Conservation (phyloP, 2,888 invertebrate genomes). For the Apocheima hispidaria region DNA sequence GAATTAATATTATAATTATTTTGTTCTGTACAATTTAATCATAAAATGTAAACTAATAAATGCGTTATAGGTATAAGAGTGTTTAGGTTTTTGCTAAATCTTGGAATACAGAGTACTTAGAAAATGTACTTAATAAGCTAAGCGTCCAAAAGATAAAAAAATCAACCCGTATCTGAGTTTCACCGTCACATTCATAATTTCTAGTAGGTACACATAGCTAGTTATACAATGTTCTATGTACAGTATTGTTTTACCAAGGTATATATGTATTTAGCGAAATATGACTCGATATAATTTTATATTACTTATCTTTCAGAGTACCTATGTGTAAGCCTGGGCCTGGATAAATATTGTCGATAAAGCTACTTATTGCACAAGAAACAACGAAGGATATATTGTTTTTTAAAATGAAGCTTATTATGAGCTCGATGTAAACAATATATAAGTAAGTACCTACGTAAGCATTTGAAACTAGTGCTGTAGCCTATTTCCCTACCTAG, state of each 20-base stretch:
- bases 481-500: no score
- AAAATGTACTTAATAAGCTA: background rate
- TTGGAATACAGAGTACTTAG: slow-evolving; percentile 16
- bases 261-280: background rate
- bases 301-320: no score
- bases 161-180: slow-evolving; percentile 54
- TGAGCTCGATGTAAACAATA: no score
- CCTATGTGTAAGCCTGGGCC: no score
- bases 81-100: slow-evolving; percentile 28
- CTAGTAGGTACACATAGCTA: slow-evolving; percentile 7
- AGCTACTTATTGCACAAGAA: no score
- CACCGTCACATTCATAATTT: background rate
- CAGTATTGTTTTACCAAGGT: background rate
- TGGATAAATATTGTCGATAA: no score
- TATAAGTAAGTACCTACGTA: no score
- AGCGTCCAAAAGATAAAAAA: slow-evolving; percentile 43
- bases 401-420: no score
- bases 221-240: slow-evolving; percentile 10
- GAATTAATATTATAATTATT: slow-evolving; percentile 73
- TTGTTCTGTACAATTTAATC: slow-evolving; percentile 79
- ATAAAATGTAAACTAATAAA: slow-evolving; percentile 73
- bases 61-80: slow-evolving; percentile 67
- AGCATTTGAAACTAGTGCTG: no score
- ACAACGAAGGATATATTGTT: no score
- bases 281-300: no score